Percentiles rank a stretch among this genome's conserved stretches.
Evolutionary conservation across 2,888 invertebrate genomes (phyloP).

Genomic region (Piscicola geometra): DNA sequence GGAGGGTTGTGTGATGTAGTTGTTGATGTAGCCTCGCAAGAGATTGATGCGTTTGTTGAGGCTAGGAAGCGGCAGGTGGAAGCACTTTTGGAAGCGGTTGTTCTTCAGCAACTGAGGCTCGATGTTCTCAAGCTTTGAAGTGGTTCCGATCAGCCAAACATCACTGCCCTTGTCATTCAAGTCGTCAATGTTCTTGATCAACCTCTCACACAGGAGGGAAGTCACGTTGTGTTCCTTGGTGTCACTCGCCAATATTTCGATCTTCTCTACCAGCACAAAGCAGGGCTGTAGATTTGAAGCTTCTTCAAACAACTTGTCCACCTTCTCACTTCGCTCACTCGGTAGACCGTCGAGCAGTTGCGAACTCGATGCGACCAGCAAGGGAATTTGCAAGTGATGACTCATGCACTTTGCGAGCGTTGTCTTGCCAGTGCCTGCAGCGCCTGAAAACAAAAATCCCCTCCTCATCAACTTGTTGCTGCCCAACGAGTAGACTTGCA

Average conservation of each 20-base stretch:
- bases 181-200: neutral
- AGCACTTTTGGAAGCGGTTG: constrained; percentile 1
- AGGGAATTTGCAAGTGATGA: neutral
- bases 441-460: constrained; percentile 18
- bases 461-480: neutral
- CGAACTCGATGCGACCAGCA: neutral
- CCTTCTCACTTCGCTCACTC: constrained; percentile 6
- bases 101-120: neutral
- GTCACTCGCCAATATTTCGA: neutral
- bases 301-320: constrained; percentile 20
- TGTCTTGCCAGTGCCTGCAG: constrained; percentile 26
- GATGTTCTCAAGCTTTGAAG: constrained; percentile 15
- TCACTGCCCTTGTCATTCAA: neutral
- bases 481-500: neutral
- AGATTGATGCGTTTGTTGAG: neutral
- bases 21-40: neutral
- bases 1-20: neutral
- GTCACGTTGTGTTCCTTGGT: neutral
- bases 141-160: constrained; percentile 20
- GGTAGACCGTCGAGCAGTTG: constrained; percentile 12
- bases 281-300: constrained; percentile 7
- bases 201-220: neutral
- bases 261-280: constrained; percentile 22
- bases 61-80: constrained; percentile 2
- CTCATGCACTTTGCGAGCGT: constrained; percentile 21